phyloP scores from a whole-genome alignment of 2,113 vertebrate genomes.

The Raja brachyura region DNA sequence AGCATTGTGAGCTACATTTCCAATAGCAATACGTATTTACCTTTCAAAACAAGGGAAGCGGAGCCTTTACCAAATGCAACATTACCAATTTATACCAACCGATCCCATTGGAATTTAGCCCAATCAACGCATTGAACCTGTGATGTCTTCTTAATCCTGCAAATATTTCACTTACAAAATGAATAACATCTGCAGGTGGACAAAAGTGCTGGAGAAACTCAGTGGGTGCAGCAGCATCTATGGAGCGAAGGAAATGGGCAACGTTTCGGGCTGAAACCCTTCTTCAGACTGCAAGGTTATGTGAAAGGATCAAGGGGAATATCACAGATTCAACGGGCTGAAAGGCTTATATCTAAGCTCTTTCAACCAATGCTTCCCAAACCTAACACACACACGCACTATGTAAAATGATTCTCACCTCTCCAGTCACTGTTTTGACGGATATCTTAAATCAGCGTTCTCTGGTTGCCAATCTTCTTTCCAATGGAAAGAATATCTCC shows the following conservation, averaged over 20 bases:
- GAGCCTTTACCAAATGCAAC: not conserved
- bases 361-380: not conserved
- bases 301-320: too few relatives aligned
- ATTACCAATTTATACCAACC: not conserved
- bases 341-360: too few relatives aligned
- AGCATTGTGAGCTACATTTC: not conserved
- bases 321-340: too few relatives aligned
- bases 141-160: not conserved
- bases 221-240: too few relatives aligned
- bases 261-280: too few relatives aligned
- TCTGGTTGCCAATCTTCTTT: not conserved
- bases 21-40: not conserved
- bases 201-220: too few relatives aligned
- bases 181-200: not conserved
- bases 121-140: not conserved
- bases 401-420: not conserved
- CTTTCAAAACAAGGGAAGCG: not conserved
- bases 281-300: not conserved
- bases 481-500: not conserved
- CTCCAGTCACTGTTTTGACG: not conserved
- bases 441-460: not conserved
- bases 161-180: not conserved
- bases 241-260: too few relatives aligned
- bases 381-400: not conserved
- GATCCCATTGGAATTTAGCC: too few relatives aligned